Evolutionary conservation across 2,888 invertebrate genomes (phyloP), one percentile per base, ranked within the genome.

Genomic region (Drosophila cognata): DNA sequence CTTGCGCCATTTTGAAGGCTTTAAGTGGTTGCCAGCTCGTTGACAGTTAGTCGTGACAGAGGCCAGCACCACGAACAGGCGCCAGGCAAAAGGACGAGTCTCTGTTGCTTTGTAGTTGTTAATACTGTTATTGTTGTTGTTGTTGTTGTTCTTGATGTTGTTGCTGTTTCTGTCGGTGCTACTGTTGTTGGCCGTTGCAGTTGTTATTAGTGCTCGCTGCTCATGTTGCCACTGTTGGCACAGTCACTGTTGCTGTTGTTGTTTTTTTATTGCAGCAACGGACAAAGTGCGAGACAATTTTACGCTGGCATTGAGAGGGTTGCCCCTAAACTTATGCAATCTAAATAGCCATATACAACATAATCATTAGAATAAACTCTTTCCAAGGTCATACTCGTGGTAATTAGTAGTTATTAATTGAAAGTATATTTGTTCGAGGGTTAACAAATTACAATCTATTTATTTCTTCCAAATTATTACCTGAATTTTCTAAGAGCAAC

Each of bases 11-110:
- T 91, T 90, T 88, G 88, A 82, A 82, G 88, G 91, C 88, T 89
- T 89, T 90, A 89, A 89, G 89, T 90, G 89, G 89, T 90, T 88
- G 86, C 84, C 84, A 85, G 84, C 89, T 89, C 91, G 91, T 90
- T 90, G 88, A 86, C 91, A 90, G 89, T 90, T 90, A 79, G 88
- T 88, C 81, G 82, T 87, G 77, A 73, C 79, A 80, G 69, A 73
- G 79, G 74, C 68, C 75, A 64, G 63, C 71, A 67, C 52, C 62
- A 50, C 21, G 52, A 67, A 29, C 65, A 25, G 48, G 35, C 41
- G 29, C 16, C 43, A n/a, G 41, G 75, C 82, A 77, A 63, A 70
- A 63, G 62, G 36, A 33, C 78, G 58, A 69, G 36, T 67, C 59
- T 51, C 64, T 62, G 53, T 66, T 57, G 46, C 43, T 60, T 61